Conservation (phyloP, 2,113 vertebrate genomes). For the Podarcis cretensis region DNA sequence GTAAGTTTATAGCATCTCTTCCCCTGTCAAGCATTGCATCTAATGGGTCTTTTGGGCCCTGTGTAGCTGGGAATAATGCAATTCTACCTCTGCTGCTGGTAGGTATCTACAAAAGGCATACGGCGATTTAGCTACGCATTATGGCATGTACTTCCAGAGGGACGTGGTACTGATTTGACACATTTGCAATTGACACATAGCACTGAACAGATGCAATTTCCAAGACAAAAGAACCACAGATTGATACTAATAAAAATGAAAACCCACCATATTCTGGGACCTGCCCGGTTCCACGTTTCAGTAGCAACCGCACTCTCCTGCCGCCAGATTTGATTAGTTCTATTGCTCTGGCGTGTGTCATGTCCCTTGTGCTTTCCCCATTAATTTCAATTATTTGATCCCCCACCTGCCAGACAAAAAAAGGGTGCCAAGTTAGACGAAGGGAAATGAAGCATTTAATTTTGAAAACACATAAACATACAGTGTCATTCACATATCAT, state of each 20-base stretch:
- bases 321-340: constrained; percentile 98
- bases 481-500: neutral
- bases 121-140: neutral
- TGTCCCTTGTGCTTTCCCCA: constrained; percentile 95
- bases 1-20: constrained; percentile 15
- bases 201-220: constrained; percentile 32
- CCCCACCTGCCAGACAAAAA: constrained; percentile 86
- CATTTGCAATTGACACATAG: constrained; percentile 29
- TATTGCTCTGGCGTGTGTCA: constrained; percentile 96
- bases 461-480: neutral
- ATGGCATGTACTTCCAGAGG: neutral
- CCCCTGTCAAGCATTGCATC: constrained; percentile 20
- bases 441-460: constrained; percentile 52
- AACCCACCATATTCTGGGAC: constrained; percentile 97
- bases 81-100: neutral
- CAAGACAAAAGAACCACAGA: constrained; percentile 4
- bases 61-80: neutral
- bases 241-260: constrained; percentile 28
- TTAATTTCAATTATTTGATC: constrained; percentile 99
- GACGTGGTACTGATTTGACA: neutral
- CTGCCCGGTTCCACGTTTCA: constrained; percentile 96
- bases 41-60: rapidly evolving
- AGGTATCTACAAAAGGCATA: neutral
- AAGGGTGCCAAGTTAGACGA: constrained; percentile 65
- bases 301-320: constrained; percentile 89